Evolutionary conservation across 2,888 invertebrate genomes (phyloP).

Genomic region (Cantharis rustica): DNA sequence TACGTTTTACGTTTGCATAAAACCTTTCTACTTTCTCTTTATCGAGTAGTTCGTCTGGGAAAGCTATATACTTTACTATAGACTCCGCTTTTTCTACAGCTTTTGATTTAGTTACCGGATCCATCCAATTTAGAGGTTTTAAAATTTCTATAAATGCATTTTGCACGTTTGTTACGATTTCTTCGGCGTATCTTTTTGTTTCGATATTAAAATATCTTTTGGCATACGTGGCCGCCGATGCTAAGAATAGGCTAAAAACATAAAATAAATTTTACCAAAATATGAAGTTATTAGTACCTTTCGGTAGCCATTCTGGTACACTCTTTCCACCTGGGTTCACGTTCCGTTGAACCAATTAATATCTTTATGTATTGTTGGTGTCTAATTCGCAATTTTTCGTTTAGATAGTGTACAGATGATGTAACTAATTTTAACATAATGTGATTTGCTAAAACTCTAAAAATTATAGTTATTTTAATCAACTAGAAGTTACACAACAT

Average conservation of each 20-base stretch:
- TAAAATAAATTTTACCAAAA: not conserved
- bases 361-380: constrained; percentile 77
- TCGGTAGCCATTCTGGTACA: constrained; percentile 70
- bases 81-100: constrained; percentile 37
- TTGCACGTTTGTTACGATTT: constrained; percentile 36
- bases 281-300: constrained; percentile 11
- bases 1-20: constrained; percentile 48
- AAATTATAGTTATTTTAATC: constrained; percentile 5
- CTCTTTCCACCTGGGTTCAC: constrained; percentile 81
- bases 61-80: constrained; percentile 37
- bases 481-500: no score
- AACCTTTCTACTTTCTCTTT: constrained; percentile 34
- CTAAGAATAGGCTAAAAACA: constrained; percentile 62
- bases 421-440: constrained; percentile 85
- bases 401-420: constrained; percentile 75
- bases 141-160: constrained; percentile 35
- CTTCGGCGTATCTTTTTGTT: constrained; percentile 25
- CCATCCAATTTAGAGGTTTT: constrained; percentile 38
- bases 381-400: constrained; percentile 72
- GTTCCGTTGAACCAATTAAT: constrained; percentile 75
- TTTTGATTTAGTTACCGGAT: constrained; percentile 31
- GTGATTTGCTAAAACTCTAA: constrained; percentile 78
- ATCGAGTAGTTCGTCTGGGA: constrained; percentile 40
- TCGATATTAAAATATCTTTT: constrained; percentile 56
- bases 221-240: constrained; percentile 75